Conservation (phyloP, 1,140 invertebrate genomes). For the Littorina saxatilis region DNA sequence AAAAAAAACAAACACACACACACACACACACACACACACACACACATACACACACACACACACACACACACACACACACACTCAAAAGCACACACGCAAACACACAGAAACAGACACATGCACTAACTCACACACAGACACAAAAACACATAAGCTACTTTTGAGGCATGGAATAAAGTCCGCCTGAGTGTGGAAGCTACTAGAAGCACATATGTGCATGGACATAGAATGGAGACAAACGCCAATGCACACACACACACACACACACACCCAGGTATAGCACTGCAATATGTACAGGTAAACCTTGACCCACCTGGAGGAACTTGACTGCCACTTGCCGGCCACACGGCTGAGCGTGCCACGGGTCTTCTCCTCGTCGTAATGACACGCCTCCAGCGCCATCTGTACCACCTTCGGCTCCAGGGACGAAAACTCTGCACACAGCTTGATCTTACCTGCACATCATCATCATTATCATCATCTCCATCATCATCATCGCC, state of each 20-base stretch:
- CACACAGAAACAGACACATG: background rate
- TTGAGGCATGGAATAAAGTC: background rate
- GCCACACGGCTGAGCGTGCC: background rate
- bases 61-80: background rate
- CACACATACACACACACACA: background rate
- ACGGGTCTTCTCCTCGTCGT: background rate
- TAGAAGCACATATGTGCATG: too few relatives aligned
- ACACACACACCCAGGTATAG: too few relatives aligned
- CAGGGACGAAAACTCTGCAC: constrained; percentile 8
- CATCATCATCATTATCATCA: background rate
- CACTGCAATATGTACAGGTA: too few relatives aligned
- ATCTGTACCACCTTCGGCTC: constrained; percentile 8
- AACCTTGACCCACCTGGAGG: too few relatives aligned
- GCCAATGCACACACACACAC: too few relatives aligned
- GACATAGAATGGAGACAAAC: too few relatives aligned
- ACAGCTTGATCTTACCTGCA: constrained; percentile 4
- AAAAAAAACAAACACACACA: too few relatives aligned
- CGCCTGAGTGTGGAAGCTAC: too few relatives aligned
- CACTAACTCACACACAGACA: background rate
- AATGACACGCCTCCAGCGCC: constrained; percentile 35
- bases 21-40: constrained; percentile 2
- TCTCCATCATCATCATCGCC: background rate
- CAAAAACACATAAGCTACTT: background rate
- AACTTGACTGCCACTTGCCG: constrained; percentile 7
- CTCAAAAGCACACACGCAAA: too few relatives aligned